phyloP scores from a whole-genome alignment of 2,113 vertebrate species.

The Parotia lawesii region DNA sequence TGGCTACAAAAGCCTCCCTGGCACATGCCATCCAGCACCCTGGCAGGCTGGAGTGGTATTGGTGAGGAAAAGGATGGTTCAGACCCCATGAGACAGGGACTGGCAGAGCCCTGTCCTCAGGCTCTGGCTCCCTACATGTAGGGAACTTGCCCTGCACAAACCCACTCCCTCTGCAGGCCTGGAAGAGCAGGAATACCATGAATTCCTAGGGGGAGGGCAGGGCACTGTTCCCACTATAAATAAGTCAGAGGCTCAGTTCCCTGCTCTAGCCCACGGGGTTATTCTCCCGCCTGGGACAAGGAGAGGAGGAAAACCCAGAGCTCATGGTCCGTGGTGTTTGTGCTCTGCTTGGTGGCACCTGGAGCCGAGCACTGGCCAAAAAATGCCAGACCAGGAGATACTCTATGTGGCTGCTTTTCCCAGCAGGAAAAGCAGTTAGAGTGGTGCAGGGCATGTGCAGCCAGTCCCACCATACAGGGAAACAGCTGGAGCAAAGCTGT shows the following conservation, averaged over 20 bases:
- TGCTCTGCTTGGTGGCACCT: background rate
- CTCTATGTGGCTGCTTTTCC: background rate
- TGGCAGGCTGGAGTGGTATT: background rate
- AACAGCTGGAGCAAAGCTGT: background rate
- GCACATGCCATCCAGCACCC: background rate
- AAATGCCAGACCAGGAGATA: background rate
- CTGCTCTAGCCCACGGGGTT: background rate
- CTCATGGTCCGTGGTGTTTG: background rate
- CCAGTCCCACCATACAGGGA: background rate
- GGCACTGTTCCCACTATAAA: background rate
- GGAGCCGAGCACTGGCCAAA: accelerated
- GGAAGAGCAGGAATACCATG: background rate
- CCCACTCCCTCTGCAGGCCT: background rate
- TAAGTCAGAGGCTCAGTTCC: background rate
- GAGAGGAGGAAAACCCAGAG: background rate
- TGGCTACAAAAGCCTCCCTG: background rate
- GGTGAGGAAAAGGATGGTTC: background rate
- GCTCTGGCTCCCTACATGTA: background rate
- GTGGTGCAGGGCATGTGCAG: background rate
- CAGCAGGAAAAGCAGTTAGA: background rate
- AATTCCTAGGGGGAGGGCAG: background rate
- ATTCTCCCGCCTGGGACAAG: background rate
- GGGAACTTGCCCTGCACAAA: background rate
- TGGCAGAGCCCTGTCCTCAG: background rate
- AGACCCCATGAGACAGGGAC: accelerated